Conservation (phyloP, 2,797 vertebrate genomes). For the Xenops minutus region DNA sequence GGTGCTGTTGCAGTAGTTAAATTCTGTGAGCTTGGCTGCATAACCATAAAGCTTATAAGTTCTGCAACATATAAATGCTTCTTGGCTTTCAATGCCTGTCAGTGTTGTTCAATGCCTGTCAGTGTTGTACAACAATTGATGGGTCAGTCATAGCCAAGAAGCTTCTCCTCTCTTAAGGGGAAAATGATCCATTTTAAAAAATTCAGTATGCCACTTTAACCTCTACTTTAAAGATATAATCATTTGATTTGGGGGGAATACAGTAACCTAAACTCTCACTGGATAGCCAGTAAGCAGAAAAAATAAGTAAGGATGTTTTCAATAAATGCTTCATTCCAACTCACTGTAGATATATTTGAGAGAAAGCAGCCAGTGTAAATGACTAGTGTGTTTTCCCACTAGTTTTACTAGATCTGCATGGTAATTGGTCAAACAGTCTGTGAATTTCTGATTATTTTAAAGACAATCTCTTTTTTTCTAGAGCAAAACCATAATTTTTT, state of each 20-base stretch:
- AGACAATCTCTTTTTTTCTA: neutral
- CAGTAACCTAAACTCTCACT: neutral
- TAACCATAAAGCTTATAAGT: neutral
- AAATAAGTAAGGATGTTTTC: neutral
- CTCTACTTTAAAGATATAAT: neutral
- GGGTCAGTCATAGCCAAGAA: neutral
- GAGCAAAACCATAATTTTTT: neutral
- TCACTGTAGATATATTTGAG: neutral
- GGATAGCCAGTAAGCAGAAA: neutral
- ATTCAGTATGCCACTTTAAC: neutral
- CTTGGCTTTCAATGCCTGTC: neutral
- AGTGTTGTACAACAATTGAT: neutral
- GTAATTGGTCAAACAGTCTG: neutral
- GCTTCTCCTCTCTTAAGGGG: neutral
- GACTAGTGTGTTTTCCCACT: neutral
- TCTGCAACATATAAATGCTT: neutral
- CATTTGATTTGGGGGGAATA: neutral
- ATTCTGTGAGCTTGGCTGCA: neutral
- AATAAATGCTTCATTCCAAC: neutral
- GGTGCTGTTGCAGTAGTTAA: neutral
- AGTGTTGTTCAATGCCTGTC: neutral
- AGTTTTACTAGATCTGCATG: neutral
- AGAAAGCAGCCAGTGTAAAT: neutral
- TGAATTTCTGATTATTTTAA: neutral
- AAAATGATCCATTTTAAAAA: neutral